Conservation (phyloP, 2,797 vertebrate genomes). For the Lithobates pipiens region DNA sequence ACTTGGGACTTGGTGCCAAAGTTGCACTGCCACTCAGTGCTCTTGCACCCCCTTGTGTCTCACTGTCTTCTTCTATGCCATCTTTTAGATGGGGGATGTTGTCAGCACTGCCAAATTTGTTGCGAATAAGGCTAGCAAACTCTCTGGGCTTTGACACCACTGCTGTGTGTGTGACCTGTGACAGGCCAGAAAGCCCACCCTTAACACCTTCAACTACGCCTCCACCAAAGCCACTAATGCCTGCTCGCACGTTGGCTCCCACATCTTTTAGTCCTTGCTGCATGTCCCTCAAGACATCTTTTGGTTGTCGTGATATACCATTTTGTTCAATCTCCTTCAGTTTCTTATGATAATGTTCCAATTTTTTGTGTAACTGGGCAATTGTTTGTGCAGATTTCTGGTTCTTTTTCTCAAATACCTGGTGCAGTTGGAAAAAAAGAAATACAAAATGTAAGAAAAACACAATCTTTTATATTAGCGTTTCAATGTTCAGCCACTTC, state of each 20-base stretch:
- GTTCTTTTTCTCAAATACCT: conserved; percentile 98
- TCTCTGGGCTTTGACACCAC: conserved; percentile 96
- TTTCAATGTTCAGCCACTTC: too few relatives aligned
- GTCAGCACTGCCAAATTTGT: conserved; percentile 97
- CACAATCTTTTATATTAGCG: neutral
- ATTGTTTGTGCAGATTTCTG: conserved; percentile 98
- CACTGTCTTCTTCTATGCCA: conserved; percentile 86
- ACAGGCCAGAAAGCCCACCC: conserved; percentile 92
- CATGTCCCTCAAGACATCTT: conserved; percentile 97
- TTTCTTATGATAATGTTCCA: conserved; percentile 96
- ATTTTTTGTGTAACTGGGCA: conserved; percentile 95
- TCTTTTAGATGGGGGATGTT: conserved; percentile 97
- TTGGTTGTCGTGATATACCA: conserved; percentile 92
- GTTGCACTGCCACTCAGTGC: conserved; percentile 95
- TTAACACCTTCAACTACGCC: conserved; percentile 96
- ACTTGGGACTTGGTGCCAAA: conserved; percentile 95
- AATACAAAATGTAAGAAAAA: neutral
- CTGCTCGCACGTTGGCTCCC: conserved; percentile 92
- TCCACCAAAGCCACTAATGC: conserved; percentile 95
- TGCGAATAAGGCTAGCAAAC: conserved; percentile 95
- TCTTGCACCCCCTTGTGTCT: conserved; percentile 84
- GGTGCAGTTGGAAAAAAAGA: neutral
- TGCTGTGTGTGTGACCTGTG: conserved; percentile 87
- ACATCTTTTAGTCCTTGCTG: conserved; percentile 97
- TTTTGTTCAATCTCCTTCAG: conserved; percentile 97